phyloP scores from a whole-genome alignment of 2,797 vertebrate species.

The Trichosurus vulpecula region DNA sequence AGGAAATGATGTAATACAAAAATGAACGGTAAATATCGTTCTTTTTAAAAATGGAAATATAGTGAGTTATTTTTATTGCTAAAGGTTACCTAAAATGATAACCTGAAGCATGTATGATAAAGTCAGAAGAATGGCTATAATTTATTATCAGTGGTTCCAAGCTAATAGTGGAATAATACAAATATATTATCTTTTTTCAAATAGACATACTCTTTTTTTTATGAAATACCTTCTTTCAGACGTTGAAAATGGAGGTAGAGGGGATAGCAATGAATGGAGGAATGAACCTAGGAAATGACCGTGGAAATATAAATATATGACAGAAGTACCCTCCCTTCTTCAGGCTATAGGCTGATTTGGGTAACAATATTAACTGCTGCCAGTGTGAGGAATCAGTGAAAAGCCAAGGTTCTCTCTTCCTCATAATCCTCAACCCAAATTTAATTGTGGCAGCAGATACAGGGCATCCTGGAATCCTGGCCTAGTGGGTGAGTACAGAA shows the following conservation, averaged over 20 bases:
- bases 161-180: background rate
- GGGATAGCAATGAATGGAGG: background rate
- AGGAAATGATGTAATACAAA: constrained; percentile 7
- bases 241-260: background rate
- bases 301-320: background rate
- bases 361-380: background rate
- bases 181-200: background rate
- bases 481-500: background rate
- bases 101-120: background rate
- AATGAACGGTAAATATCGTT: background rate
- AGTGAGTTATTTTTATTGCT: background rate
- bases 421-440: background rate
- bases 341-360: background rate
- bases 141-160: background rate
- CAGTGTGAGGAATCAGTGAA: background rate
- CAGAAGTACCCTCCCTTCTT: too few relatives aligned
- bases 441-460: background rate
- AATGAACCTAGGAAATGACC: background rate
- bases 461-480: background rate
- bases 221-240: background rate
- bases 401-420: background rate
- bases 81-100: background rate
- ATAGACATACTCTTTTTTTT: constrained; percentile 21
- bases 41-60: background rate
- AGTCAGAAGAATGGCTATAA: background rate